These are phyloP conservation scores for Prunella fulvescens DNA, from an alignment of 2,113 vertebrate genomes.

Conservation along the genomic window DNA sequence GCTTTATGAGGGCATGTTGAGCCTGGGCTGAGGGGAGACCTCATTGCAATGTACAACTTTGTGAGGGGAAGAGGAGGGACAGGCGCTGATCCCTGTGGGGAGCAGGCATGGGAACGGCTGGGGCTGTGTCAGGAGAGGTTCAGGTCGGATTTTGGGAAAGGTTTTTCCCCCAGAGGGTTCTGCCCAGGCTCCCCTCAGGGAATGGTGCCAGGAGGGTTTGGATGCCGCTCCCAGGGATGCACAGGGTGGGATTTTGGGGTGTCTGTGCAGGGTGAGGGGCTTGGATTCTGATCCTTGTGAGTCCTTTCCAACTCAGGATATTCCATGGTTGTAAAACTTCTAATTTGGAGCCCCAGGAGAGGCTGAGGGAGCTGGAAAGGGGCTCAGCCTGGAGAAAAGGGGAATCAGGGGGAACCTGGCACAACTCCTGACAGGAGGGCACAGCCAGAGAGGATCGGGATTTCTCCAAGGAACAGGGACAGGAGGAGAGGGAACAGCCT, in stretches of 20 bases:
- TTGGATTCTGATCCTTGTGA: neutral
- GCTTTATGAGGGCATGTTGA: neutral
- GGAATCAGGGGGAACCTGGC: neutral
- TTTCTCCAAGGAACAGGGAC: neutral
- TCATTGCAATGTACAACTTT: accelerated
- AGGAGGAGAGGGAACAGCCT: neutral
- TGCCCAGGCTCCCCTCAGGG: too few relatives aligned
- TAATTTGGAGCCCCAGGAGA: too few relatives aligned
- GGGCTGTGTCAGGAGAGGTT: neutral
- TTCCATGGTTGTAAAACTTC: neutral
- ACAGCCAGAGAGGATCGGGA: neutral
- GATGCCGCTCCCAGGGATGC: too few relatives aligned
- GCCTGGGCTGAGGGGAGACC: neutral
- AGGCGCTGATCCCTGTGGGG: neutral
- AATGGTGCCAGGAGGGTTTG: too few relatives aligned
- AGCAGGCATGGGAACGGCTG: accelerated
- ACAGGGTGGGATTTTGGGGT: too few relatives aligned
- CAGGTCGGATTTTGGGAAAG: neutral
- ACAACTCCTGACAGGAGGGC: neutral
- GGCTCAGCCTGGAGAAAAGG: neutral
- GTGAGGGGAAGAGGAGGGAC: neutral
- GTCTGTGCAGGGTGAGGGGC: neutral
- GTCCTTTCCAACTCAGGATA: neutral
- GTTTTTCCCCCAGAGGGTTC: neutral
- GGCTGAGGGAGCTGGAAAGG: neutral